Evolutionary conservation across 2,888 invertebrate species (phyloP), one percentile per base, ranked within the genome.

Genomic region (Anthoptus insignis): DNA sequence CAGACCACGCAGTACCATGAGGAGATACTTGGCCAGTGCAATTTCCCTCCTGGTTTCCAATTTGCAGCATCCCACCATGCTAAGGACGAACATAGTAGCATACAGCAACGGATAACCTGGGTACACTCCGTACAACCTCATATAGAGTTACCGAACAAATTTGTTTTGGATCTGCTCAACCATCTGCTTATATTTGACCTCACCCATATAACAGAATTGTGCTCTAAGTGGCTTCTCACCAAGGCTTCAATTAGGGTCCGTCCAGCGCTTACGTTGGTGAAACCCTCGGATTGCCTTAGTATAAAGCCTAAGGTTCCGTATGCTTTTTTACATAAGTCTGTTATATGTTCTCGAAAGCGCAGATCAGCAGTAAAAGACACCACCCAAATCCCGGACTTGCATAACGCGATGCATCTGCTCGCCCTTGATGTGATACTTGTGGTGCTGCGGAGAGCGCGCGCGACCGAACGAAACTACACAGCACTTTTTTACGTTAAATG

Each of bases 401-500:
- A 22, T 8, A 7, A 27, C 27, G 7, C 27, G 27, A 7, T 39
- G 39, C 24, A 56, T 1, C 37, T 37, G 11, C 22, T 14, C 34
- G 3, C 6, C n/a, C n/a, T 39, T 39, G 14, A 39, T 24, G 21
- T 24, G 16, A 39, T 56, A 56, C 8, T 37, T 5, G 16, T 56
- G 22, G 11, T 13, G 24, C 8, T 39, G 11, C 16, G 39, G 24
- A 24, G 14, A n/a, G 11, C 19, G 37, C 56, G 56, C 24, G 11
- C 39, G 56, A 9, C 14, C 32, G 19, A 39, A 56, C 9, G 56
- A 24, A 7, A 56, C 39, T 16, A 42, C 39, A 1, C 39, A 24
- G 27, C 56, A 39, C 24, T 56, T 56, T n/a, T 37, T 13, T 1
- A 42, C 27, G 24, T 56, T 56, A 11, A 56, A 56, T 9, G 16